Base-by-base conservation (phyloP, 2,113 vertebrate genomes). In the Glareola pratincola region DNA sequence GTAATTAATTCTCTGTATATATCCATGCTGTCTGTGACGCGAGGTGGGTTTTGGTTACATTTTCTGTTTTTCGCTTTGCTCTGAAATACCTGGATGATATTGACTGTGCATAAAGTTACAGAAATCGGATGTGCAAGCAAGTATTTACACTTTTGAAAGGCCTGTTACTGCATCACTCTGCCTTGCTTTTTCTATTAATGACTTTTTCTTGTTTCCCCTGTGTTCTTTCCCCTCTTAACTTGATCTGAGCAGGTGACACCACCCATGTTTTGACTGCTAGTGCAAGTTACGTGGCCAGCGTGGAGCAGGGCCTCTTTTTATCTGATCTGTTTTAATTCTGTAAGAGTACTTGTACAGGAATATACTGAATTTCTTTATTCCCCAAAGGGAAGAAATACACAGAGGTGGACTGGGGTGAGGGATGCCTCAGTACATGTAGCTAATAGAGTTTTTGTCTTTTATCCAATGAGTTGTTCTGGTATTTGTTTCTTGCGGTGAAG, bases 271-370 rank as follows among this genome's bases (percentile, higher is more conserved):
- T 62, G 8, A 26, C 22, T 37, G 14, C 32, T 48, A 5, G 21
- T 36, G 34, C 0, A 3, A 30, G 8, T 47, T 60, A 12, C 0
- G 3, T 36, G 59, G 26, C 57, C 59, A 19, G 7, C 18, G 1
- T 47, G 26, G 59, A 62, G 34, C 36, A 66, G 39, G n/a, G 36
- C 18, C 16, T 53, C 56, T 23, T 60, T 69, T 11, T 54, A 43
- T 32, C n/a, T 75, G 64, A 9, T 50, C 34, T 36, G 24, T 13
- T 73, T 83, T 41, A 8, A 20, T 78, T 86, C 53, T 63, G 37
- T 21, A 57, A 23, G 10, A 9, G 27, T 37, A 22, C 7, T 64
- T 79, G 21, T 13, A 29, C 2, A 3, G 48, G 18, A 56, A 39
- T 41, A 14, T 26, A 19, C 14, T 16, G 16, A 34, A 59, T 48